phyloP scores from a whole-genome alignment of 2,888 invertebrate genomes.

The Oxytorus armatus region DNA sequence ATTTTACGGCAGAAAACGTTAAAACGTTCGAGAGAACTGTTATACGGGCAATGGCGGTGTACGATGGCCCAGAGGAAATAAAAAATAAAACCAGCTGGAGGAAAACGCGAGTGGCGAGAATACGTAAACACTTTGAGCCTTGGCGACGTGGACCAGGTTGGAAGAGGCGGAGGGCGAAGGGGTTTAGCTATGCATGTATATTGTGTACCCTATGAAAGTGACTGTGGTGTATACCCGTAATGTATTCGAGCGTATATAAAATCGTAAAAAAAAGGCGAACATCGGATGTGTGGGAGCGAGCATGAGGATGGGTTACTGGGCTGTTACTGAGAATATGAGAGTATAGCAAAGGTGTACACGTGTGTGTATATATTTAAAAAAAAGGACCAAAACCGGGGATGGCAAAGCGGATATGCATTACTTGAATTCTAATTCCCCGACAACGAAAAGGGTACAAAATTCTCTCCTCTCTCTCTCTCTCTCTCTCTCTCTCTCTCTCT shows the following conservation, averaged over 20 bases:
- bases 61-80: slow-evolving; percentile 26
- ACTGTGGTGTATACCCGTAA: slow-evolving; percentile 24
- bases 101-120: slow-evolving; percentile 31
- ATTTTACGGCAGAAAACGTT: slow-evolving; percentile 46
- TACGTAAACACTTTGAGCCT: slow-evolving; percentile 51
- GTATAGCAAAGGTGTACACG: slow-evolving; percentile 5
- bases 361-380: background rate
- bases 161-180: slow-evolving; percentile 17
- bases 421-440: slow-evolving; percentile 70
- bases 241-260: slow-evolving; percentile 61
- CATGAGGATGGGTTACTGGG: slow-evolving; percentile 76
- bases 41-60: slow-evolving; percentile 23
- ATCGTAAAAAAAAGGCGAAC: slow-evolving; percentile 75
- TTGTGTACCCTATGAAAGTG: slow-evolving; percentile 23
- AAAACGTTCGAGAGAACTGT: slow-evolving; percentile 36
- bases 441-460: slow-evolving; percentile 38
- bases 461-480: slow-evolving; percentile 10
- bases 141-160: slow-evolving; percentile 30
- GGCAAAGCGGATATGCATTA: slow-evolving; percentile 49
- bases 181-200: slow-evolving; percentile 23
- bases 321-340: slow-evolving; percentile 33
- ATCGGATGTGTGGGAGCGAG: slow-evolving; percentile 78
- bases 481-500: background rate
- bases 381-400: slow-evolving; percentile 40
- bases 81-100: slow-evolving; percentile 38